These are phyloP conservation scores for Phodopus roborovskii DNA, from an alignment of 2,113 vertebrate species.

Conservation along the genomic window DNA sequence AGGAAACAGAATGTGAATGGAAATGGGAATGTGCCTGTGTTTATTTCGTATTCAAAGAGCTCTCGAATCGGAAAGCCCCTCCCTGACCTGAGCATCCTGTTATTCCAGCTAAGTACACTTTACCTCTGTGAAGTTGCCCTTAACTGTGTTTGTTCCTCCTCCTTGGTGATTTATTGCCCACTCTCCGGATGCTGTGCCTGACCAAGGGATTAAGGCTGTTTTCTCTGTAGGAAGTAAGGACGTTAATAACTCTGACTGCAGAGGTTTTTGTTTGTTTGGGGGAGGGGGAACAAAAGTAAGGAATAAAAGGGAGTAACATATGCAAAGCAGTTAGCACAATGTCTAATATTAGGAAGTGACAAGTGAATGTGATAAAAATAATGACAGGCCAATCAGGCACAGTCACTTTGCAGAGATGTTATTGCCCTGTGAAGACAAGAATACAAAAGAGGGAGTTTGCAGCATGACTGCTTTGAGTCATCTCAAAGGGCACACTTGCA, in stretches of 20 bases:
- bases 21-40: background rate
- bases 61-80: background rate
- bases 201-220: background rate
- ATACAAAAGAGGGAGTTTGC: background rate
- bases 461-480: background rate
- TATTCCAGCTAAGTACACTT: background rate
- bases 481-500: background rate
- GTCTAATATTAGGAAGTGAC: slow-evolving; percentile 63
- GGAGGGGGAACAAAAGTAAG: background rate
- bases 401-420: slow-evolving; percentile 26
- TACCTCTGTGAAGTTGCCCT: background rate
- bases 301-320: slow-evolving; percentile 46
- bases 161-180: background rate
- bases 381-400: slow-evolving; percentile 1
- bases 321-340: background rate
- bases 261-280: too few relatives aligned
- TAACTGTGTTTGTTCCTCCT: background rate
- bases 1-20: background rate
- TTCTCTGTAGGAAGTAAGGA: slow-evolving; percentile 24
- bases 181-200: background rate
- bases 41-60: background rate
- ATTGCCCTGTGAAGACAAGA: background rate
- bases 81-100: background rate
- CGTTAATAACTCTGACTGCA: background rate
- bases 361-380: slow-evolving; percentile 22